Percentiles rank a stretch among this genome's conserved stretches.
Conservation (phyloP, 1,140 invertebrate genomes). For the Delia radicum region DNA sequence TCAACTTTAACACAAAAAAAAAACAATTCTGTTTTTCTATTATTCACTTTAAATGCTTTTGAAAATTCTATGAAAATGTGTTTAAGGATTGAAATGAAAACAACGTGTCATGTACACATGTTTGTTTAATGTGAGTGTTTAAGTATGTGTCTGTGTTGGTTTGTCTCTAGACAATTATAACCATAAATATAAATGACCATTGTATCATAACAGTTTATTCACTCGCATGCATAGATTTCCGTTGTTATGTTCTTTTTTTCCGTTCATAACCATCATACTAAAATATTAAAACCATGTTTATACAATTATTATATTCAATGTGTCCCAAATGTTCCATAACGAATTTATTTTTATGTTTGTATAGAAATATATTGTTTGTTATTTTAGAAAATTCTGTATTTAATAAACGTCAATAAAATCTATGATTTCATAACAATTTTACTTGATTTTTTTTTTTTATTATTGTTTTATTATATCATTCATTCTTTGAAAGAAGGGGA, state of each 20-base stretch:
- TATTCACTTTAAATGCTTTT: too few species aligned
- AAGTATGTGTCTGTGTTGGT: neutral
- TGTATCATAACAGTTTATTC: neutral
- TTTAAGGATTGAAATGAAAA: neutral
- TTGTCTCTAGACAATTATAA: slow-evolving; percentile 2
- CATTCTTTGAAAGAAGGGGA: too few species aligned
- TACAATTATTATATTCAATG: neutral
- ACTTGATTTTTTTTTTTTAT: neutral
- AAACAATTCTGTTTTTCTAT: too few species aligned
- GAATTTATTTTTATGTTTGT: neutral
- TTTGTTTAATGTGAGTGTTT: neutral
- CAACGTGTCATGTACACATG: neutral
- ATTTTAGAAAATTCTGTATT: neutral
- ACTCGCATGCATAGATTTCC: neutral
- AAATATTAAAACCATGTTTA: neutral
- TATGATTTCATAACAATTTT: neutral
- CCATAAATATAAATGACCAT: neutral
- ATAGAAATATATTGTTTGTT: neutral
- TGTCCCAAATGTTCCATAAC: neutral
- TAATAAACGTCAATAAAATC: neutral
- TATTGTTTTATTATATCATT: too few species aligned
- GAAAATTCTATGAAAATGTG: too few species aligned
- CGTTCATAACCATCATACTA: neutral
- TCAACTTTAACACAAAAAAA: too few species aligned
- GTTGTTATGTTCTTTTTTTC: neutral